Conservation (phyloP, 2,797 vertebrate genomes). For the Peromyscus eremicus region DNA sequence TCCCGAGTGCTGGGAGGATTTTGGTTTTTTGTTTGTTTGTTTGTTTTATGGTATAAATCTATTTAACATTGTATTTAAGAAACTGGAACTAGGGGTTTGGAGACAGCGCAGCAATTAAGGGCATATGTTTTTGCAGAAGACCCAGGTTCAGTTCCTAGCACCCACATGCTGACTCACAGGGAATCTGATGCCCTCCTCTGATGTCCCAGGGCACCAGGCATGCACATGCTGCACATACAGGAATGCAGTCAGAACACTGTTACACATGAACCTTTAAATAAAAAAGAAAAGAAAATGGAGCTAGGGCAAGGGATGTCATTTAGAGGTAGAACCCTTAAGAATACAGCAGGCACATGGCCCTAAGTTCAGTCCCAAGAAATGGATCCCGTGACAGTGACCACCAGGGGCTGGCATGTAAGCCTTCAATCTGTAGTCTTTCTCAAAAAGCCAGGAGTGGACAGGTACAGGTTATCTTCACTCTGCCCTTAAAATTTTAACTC, state of each 20-base stretch:
- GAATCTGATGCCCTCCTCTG: not conserved
- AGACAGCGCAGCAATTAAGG: not conserved
- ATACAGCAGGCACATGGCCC: not conserved
- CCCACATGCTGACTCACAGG: not conserved
- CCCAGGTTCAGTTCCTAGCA: not conserved
- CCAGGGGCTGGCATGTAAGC: not conserved
- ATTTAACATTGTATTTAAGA: conserved; percentile 28
- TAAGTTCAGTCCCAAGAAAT: conserved; percentile 1
- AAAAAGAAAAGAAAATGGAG: not conserved
- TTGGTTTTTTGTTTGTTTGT: not conserved
- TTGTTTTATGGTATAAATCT: not conserved
- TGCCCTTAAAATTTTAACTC: conserved; percentile 33
- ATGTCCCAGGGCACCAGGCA: not conserved
- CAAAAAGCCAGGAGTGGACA: not conserved
- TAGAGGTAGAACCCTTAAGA: not conserved
- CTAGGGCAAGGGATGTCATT: not conserved
- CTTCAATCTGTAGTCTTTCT: conserved; percentile 8
- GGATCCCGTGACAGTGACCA: conserved; percentile 38
- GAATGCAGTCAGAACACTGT: not conserved
- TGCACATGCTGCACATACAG: not conserved
- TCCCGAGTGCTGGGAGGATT: not conserved
- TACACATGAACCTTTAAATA: not conserved
- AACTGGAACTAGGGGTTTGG: not conserved
- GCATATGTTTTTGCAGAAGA: not conserved
- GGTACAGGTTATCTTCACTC: conserved; percentile 5